Conservation (phyloP, 2,113 vertebrate species). For the Microcebus murinus region DNA sequence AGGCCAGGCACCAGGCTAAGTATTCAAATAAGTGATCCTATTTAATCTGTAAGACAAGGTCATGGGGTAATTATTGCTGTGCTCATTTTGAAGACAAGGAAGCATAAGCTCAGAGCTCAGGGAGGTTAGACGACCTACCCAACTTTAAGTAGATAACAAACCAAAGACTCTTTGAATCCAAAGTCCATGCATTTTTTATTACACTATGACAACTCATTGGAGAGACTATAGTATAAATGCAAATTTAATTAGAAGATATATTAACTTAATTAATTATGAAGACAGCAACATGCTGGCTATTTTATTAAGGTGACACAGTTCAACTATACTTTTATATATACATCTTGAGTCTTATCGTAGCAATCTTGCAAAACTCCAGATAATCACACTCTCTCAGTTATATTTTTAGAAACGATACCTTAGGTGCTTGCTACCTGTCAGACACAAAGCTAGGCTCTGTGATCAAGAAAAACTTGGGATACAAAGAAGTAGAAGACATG, state of each 20-base stretch:
- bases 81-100: constrained; percentile 53
- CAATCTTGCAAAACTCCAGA: constrained; percentile 22
- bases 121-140: constrained; percentile 12
- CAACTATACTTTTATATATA: constrained; percentile 20
- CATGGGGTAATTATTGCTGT: constrained; percentile 51
- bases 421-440: not conserved
- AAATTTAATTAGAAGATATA: constrained; percentile 68
- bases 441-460: not conserved
- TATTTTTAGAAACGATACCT: not conserved
- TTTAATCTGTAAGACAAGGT: constrained; percentile 31
- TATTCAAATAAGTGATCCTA: constrained; percentile 40
- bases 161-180: constrained; percentile 20
- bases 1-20: constrained; percentile 36
- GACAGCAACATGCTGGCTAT: constrained; percentile 47
- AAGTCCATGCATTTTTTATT: constrained; percentile 44
- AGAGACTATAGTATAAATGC: constrained; percentile 25
- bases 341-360: not conserved
- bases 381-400: not conserved
- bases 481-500: not conserved
- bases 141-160: constrained; percentile 54
- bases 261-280: constrained; percentile 66
- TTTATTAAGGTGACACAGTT: constrained; percentile 69
- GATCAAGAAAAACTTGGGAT: not conserved
- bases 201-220: constrained; percentile 5
- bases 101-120: constrained; percentile 7